Percentiles rank a stretch among this genome's conserved stretches.
Conservation (phyloP, 2,888 invertebrate species). For the Ophraella communa region DNA sequence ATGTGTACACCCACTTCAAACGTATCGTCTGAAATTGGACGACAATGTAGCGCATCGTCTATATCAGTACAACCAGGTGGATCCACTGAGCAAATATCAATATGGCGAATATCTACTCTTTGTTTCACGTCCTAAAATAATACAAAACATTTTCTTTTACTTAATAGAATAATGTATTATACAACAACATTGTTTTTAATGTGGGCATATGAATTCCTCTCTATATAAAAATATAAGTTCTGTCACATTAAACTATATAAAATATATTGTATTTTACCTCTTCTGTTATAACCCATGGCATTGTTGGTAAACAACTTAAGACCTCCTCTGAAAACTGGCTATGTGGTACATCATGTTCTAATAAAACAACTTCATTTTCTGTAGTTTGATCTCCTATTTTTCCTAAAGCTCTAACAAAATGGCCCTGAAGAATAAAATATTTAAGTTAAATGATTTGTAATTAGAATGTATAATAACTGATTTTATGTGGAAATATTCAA, state of each 20-base stretch:
- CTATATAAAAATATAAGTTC: no score
- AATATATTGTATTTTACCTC: conserved; percentile 65
- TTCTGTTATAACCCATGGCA: conserved; percentile 88
- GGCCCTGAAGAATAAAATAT: conserved; percentile 67
- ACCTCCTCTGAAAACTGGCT: conserved; percentile 95
- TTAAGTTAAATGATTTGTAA: neutral
- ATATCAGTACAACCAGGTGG: conserved; percentile 99
- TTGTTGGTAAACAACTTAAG: conserved; percentile 84
- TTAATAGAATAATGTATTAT: no score
- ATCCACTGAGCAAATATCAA: conserved; percentile 94
- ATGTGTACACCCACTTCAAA: conserved; percentile 96
- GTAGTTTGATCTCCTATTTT: conserved; percentile 92
- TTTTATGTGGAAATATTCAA: no score
- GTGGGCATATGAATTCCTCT: no score
- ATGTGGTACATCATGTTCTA: conserved; percentile 98
- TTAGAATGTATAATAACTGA: conserved; percentile 16
- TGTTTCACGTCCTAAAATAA: conserved; percentile 72
- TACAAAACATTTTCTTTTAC: neutral
- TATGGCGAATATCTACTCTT: conserved; percentile 82
- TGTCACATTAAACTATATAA: no score
- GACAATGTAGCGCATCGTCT: conserved; percentile 96
- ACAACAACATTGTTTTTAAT: no score
- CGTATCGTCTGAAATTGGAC: conserved; percentile 73
- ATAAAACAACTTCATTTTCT: conserved; percentile 93
- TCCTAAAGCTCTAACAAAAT: conserved; percentile 93